Conservation (phyloP, 2,797 vertebrate species). For the Trichosurus vulpecula region DNA sequence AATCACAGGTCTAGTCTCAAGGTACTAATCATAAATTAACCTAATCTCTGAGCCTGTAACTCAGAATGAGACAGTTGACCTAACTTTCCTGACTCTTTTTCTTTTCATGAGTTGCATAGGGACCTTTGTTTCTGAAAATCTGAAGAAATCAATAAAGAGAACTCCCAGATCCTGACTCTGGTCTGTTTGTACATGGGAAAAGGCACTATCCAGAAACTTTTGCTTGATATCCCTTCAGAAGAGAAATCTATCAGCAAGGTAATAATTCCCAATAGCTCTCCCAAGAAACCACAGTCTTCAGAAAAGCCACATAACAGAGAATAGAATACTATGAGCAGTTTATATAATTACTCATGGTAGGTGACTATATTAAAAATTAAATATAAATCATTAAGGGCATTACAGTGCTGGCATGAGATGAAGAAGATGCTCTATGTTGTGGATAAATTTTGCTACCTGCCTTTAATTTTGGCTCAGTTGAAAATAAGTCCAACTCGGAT, state of each 20-base stretch:
- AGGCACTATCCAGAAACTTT: slow-evolving; percentile 33
- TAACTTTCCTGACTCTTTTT: not conserved
- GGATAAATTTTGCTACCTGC: slow-evolving; percentile 84
- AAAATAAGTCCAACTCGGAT: slow-evolving; percentile 78
- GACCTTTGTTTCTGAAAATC: slow-evolving; percentile 56
- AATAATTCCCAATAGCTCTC: slow-evolving; percentile 78
- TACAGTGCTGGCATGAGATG: slow-evolving; percentile 84
- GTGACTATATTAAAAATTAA: slow-evolving; percentile 88
- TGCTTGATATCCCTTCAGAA: slow-evolving; percentile 77
- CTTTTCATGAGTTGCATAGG: slow-evolving; percentile 57
- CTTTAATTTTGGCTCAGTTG: slow-evolving; percentile 80
- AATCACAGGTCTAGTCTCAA: slow-evolving; percentile 46
- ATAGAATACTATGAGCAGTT: slow-evolving; percentile 80
- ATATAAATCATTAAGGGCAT: slow-evolving; percentile 87
- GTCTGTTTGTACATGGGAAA: slow-evolving; percentile 66
- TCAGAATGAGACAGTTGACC: not conserved
- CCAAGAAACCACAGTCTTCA: slow-evolving; percentile 83
- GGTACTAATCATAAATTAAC: slow-evolving; percentile 41
- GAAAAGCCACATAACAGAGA: slow-evolving; percentile 86
- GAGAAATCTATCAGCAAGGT: slow-evolving; percentile 79
- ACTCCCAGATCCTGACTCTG: slow-evolving; percentile 43
- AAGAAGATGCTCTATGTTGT: slow-evolving; percentile 84
- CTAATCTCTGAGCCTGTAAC: not conserved
- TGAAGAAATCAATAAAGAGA: slow-evolving; percentile 39
- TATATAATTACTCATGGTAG: slow-evolving; percentile 85